Conservation (phyloP, 2,113 vertebrate species). For the Pteropus alecto region DNA sequence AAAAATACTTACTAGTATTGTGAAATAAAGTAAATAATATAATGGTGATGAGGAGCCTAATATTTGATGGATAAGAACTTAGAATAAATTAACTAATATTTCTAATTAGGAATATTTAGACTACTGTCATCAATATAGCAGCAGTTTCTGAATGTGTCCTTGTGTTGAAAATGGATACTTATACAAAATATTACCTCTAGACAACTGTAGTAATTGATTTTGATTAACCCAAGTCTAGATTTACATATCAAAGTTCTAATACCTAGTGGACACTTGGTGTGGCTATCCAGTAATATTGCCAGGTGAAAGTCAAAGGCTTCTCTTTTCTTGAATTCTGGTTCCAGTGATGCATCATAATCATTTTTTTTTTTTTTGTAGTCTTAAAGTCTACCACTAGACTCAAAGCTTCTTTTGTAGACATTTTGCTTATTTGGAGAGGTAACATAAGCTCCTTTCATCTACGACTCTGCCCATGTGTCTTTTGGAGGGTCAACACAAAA, state of each 20-base stretch:
- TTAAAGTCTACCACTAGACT: neutral
- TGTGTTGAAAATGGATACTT: neutral
- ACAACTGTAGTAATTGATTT: neutral
- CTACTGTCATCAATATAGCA: neutral
- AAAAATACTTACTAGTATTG: neutral
- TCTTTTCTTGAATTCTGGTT: neutral
- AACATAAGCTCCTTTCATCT: neutral
- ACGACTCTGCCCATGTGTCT: neutral
- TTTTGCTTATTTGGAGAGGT: conserved; percentile 1
- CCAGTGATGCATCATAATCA: neutral
- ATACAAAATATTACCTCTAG: neutral
- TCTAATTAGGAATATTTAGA: neutral
- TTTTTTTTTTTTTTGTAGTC: neutral
- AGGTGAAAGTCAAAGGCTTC: neutral
- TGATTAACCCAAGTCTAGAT: neutral
- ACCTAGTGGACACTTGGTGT: neutral
- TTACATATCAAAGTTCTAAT: neutral
- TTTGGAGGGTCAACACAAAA: conserved; percentile 13
- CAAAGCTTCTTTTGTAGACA: neutral
- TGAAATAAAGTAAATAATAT: neutral
- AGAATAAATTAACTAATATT: neutral
- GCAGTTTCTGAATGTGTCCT: neutral
- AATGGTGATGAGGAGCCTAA: neutral
- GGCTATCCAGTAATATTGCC: neutral
- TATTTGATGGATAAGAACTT: neutral